A percentile compares a stretch with the other conserved stretches of the same genome.
Conservation (phyloP, 2,888 invertebrate genomes). For the Leucophora obtusa region DNA sequence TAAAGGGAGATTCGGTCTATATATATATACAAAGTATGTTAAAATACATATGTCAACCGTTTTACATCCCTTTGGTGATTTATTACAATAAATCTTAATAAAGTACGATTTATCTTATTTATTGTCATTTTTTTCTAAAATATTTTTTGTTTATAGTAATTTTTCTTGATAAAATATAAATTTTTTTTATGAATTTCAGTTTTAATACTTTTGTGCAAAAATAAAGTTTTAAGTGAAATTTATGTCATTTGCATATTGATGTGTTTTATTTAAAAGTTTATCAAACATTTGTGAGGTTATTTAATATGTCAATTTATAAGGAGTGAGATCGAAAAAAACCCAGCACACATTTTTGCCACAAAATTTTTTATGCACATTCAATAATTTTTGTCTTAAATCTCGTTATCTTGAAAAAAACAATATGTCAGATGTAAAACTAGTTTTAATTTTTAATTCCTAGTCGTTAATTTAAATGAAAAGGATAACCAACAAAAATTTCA, state of each 20-base stretch:
- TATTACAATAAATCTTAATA: conserved; percentile 64
- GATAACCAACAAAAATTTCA: too few relatives aligned
- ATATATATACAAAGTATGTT: background rate
- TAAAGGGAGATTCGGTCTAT: background rate
- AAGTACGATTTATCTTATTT: conserved; percentile 62
- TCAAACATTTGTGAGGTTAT: conserved; percentile 25
- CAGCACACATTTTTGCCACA: too few relatives aligned
- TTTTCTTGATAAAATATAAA: conserved; percentile 41
- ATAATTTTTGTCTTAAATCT: too few relatives aligned
- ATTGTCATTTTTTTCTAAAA: conserved; percentile 47
- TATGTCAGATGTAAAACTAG: too few relatives aligned
- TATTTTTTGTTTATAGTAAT: conserved; percentile 31
- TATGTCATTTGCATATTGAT: conserved; percentile 38
- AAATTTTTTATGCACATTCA: too few relatives aligned
- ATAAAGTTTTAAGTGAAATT: conserved; percentile 38
- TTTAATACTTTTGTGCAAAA: conserved; percentile 19
- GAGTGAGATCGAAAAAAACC: too few relatives aligned
- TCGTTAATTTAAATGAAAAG: too few relatives aligned
- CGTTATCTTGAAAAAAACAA: too few relatives aligned
- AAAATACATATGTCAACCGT: conserved; percentile 41
- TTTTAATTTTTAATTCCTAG: too few relatives aligned
- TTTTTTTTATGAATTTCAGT: conserved; percentile 22
- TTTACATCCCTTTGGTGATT: conserved; percentile 60
- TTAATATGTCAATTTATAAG: background rate
- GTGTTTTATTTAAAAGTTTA: conserved; percentile 9